Conservation (phyloP, 2,113 vertebrate species). For the Aptenodytes forsteri region DNA sequence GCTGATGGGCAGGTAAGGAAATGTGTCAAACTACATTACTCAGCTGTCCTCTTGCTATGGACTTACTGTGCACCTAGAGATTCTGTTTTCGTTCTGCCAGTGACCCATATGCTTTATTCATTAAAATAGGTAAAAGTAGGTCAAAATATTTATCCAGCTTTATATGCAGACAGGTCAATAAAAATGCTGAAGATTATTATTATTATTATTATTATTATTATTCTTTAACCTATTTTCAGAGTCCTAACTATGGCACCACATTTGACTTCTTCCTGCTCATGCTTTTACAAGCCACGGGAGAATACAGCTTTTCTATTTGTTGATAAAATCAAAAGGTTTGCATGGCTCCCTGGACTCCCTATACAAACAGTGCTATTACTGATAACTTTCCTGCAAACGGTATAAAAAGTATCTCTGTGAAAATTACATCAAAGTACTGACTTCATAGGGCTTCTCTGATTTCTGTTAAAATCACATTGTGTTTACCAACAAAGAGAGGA, state of each 20-base stretch:
- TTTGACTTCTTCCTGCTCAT: neutral
- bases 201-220: no score
- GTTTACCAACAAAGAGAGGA: neutral
- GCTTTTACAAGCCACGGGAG: neutral
- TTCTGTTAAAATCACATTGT: neutral
- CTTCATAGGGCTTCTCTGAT: neutral
- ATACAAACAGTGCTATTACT: neutral
- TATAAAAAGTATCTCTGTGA: neutral
- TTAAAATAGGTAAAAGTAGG: neutral
- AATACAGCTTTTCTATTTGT: neutral
- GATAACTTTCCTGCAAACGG: neutral
- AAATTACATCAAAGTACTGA: neutral
- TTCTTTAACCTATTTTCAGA: neutral
- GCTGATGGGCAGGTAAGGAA: neutral
- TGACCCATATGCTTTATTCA: neutral
- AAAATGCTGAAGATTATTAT: neutral
- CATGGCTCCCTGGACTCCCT: neutral
- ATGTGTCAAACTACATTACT: neutral
- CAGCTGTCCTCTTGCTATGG: neutral
- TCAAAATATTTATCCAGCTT: neutral
- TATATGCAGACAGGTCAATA: neutral
- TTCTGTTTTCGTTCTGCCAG: neutral
- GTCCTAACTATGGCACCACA: neutral
- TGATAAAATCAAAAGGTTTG: neutral
- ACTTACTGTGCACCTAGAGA: neutral